These are phyloP conservation scores for Proteles cristata DNA, from an alignment of 2,113 vertebrate species.

Conservation along the genomic window DNA sequence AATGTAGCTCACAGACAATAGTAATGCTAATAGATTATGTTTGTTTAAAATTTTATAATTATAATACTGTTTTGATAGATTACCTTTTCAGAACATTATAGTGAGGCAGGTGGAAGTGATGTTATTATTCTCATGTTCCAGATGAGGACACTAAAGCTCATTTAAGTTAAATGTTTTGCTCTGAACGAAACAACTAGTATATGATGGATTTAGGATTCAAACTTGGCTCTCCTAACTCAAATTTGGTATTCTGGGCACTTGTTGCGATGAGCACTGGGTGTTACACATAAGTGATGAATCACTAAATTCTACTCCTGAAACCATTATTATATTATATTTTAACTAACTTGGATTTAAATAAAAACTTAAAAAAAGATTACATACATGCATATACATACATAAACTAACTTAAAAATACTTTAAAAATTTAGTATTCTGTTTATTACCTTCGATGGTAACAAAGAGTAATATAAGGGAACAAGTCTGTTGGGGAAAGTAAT, in stretches of 20 bases:
- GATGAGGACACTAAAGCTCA: neutral
- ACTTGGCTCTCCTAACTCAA: neutral
- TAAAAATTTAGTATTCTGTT: neutral
- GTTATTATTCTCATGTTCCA: neutral
- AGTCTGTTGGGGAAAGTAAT: neutral
- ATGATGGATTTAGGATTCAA: neutral
- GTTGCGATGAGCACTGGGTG: no score
- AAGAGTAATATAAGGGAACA: neutral
- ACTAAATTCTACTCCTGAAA: no score
- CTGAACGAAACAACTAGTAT: neutral
- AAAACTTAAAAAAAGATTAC: no score
- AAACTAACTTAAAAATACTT: no score
- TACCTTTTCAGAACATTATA: neutral
- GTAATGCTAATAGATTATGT: neutral
- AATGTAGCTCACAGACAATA: neutral
- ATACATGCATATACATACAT: no score
- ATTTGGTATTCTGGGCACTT: neutral
- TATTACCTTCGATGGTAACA: neutral
- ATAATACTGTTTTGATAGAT: neutral
- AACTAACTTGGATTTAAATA: no score
- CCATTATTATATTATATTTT: no score
- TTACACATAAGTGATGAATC: no score
- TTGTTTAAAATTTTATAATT: conserved; percentile 14
- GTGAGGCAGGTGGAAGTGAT: neutral
- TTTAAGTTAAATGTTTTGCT: neutral